Conservation (phyloP, 2,888 invertebrate genomes). For the Andrena flavipes region DNA sequence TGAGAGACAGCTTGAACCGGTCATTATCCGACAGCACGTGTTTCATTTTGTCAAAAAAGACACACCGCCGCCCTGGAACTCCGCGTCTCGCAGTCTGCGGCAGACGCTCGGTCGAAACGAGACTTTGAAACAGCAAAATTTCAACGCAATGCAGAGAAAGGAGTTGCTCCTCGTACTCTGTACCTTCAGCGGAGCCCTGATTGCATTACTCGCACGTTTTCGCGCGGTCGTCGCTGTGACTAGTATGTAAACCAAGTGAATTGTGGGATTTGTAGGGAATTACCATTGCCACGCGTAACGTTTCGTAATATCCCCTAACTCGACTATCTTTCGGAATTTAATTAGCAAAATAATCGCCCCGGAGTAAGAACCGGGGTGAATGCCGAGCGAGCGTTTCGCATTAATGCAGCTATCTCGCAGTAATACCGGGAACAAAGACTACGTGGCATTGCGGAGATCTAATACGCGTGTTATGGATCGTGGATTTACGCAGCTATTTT, state of each 20-base stretch:
- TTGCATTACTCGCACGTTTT: no score
- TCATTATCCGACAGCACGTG: background rate
- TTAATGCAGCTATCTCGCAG: background rate
- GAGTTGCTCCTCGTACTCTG: no score
- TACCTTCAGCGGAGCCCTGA: no score
- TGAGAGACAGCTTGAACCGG: background rate
- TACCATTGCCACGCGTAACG: background rate
- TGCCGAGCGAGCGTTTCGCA: background rate
- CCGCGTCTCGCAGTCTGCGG: background rate
- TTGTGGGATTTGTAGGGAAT: background rate
- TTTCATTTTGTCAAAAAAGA: background rate
- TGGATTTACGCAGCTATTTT: background rate
- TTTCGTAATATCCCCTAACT: background rate
- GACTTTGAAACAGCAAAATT: no score
- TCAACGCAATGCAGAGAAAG: no score
- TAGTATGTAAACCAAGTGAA: no score
- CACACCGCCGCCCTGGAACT: no score
- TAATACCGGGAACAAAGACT: background rate
- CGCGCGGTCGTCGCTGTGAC: no score
- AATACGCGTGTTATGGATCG: slow-evolving; percentile 20
- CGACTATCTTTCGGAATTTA: slow-evolving; percentile 21
- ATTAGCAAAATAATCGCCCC: background rate
- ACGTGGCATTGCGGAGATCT: background rate
- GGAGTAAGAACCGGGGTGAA: background rate
- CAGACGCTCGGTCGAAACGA: background rate